Percentiles rank a stretch among this genome's conserved stretches.
These are phyloP conservation scores for Lasius platythorax DNA, from an alignment of 2,888 invertebrate genomes.

Conservation along the genomic window DNA sequence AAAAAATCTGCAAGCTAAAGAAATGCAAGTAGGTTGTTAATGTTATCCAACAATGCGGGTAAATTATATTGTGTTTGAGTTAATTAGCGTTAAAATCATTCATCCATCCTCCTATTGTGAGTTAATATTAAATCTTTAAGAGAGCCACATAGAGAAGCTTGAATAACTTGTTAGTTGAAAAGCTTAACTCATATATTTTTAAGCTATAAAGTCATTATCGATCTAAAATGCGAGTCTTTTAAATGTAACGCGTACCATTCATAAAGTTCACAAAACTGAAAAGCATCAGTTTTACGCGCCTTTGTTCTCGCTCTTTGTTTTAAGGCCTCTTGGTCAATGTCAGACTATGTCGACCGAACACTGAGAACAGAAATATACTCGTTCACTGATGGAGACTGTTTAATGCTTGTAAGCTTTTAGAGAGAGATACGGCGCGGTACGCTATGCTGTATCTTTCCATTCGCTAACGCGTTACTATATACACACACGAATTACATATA, in stretches of 20 bases:
- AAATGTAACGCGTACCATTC: not conserved
- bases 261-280: not conserved
- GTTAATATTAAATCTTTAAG: not conserved
- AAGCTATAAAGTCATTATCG: not conserved
- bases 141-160: not conserved
- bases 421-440: not conserved
- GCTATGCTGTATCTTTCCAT: not conserved
- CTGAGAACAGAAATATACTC: constrained; percentile 4
- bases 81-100: not conserved
- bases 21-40: not conserved
- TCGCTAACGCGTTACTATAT: not conserved
- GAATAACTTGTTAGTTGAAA: not conserved
- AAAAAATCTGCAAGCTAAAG: not conserved
- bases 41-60: not conserved
- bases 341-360: not conserved
- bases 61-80: not conserved
- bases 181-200: not conserved
- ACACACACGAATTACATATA: not conserved
- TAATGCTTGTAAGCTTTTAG: constrained; percentile 14
- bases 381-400: not conserved
- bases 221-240: not conserved
- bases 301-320: constrained; percentile 13
- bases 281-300: not conserved
- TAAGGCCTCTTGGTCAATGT: not conserved
- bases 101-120: not conserved